Evolutionary conservation across 2,113 vertebrate species (phyloP), one percentile per base, ranked within the genome.

Genomic region (Calyptommatus sinebrachiatus): DNA sequence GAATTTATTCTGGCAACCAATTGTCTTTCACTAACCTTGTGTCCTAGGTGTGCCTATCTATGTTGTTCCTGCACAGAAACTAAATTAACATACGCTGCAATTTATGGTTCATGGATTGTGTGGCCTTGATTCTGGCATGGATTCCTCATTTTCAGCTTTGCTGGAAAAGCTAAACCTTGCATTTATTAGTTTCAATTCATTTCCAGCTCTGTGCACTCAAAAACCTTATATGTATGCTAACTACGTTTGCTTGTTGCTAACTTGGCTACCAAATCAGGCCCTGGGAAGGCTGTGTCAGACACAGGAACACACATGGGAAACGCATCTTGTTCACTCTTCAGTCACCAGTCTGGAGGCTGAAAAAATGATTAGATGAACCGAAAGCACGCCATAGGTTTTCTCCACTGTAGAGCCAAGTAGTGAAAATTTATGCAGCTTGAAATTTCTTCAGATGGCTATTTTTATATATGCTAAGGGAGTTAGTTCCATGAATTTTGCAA

Each of bases 91-190:
- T 29, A 1, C 41, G 9, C 16, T 7, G 21, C 6, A 12, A 3
- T 61, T 74, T 12, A 41, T 26, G 20, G 29, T 22, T 41, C 10
- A 24, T 57, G 4, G 18, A 10, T 73, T 71, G 10, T 0, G 0
- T n/a, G 7, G 28, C 20, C 65, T 31, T 57, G 2, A 12, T 71
- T 76, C 14, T 62, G 63, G 71, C 45, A 11, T 26, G 75, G 12
- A 18, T 46, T 46, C 79, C 12, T 73, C 53, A 45, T 57, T 26
- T 78, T 68, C 22, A 31, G 35, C 7, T 16, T 76, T 71, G 85
- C 9, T 73, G 1, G 22, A 73, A 8, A 16, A 74, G 9, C 2
- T 2, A 16, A 7, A 73, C 18, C 9, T 76, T 57, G 50, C 50
- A 21, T 68, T 60, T 50, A 12, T n/a, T 46, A 67, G 66, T 67